These are phyloP conservation scores for Pygmarrhopalites habei DNA, from an alignment of 1,140 invertebrate species.

Conservation along the genomic window DNA sequence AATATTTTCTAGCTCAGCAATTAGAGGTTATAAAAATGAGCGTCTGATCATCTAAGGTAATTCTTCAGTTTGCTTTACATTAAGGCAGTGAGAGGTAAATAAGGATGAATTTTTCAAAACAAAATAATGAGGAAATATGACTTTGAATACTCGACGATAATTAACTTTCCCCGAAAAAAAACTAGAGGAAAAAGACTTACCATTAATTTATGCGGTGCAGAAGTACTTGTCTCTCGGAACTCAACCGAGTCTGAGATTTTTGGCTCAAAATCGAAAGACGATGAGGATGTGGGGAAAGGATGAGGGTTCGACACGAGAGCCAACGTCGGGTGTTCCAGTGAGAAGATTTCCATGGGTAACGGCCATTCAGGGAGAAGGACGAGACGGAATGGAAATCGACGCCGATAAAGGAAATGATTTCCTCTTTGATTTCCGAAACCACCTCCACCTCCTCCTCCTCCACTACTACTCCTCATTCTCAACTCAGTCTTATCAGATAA, in stretches of 20 bases:
- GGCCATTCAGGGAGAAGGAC: conserved; percentile 38
- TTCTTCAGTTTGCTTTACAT: no score
- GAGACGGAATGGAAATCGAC: conserved; percentile 17
- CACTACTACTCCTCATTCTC: not conserved
- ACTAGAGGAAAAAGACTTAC: conserved; percentile 16
- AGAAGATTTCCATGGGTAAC: conserved; percentile 35
- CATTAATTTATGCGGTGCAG: conserved; percentile 26
- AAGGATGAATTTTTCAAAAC: no score
- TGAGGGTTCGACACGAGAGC: conserved; percentile 34
- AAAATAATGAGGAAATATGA: no score
- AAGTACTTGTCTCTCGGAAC: conserved; percentile 5
- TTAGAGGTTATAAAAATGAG: no score
- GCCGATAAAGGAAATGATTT: not conserved
- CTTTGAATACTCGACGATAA: no score
- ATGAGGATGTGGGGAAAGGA: conserved; percentile 21
- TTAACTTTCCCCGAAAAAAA: no score
- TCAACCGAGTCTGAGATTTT: conserved; percentile 31
- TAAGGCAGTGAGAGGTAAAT: no score
- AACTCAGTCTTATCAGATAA: conserved; percentile 34
- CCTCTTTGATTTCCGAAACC: not conserved
- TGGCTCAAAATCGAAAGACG: conserved; percentile 29
- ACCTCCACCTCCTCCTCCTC: not conserved
- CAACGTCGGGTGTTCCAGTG: conserved; percentile 26
- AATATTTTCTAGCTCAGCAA: no score
- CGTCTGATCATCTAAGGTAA: no score